These are phyloP conservation scores for Engraulis encrasicolus DNA, from an alignment of 2,113 vertebrate genomes.

Conservation along the genomic window DNA sequence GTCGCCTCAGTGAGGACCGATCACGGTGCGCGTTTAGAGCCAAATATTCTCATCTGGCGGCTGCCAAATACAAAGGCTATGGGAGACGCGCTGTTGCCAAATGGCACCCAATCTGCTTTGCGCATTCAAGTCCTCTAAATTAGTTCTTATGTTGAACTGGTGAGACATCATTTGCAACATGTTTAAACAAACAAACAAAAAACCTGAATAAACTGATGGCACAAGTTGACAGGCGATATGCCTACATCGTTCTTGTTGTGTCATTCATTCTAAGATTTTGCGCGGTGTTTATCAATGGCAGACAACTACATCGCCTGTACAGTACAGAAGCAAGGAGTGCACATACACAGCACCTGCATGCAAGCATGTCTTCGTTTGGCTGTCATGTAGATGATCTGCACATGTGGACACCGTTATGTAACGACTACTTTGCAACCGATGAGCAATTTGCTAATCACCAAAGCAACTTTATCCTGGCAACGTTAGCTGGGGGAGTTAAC, in stretches of 20 bases:
- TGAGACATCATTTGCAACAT: no score
- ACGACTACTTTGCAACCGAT: background rate
- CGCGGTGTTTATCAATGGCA: no score
- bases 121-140: background rate
- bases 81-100: background rate
- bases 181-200: no score
- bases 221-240: no score
- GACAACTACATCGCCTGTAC: no score
- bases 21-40: background rate
- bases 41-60: background rate
- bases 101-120: background rate
- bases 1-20: background rate
- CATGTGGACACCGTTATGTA: constrained; percentile 1
- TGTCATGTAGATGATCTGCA: background rate
- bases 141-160: no score
- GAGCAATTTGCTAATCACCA: constrained; percentile 18
- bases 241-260: no score
- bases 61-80: background rate
- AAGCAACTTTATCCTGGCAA: constrained; percentile 16
- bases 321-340: background rate
- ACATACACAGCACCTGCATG: background rate
- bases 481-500: constrained; percentile 36
- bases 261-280: no score
- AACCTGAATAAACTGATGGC: no score
- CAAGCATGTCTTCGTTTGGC: background rate